phyloP scores from a whole-genome alignment of 2,888 invertebrate species.

The Aspidiotus rigidus region DNA sequence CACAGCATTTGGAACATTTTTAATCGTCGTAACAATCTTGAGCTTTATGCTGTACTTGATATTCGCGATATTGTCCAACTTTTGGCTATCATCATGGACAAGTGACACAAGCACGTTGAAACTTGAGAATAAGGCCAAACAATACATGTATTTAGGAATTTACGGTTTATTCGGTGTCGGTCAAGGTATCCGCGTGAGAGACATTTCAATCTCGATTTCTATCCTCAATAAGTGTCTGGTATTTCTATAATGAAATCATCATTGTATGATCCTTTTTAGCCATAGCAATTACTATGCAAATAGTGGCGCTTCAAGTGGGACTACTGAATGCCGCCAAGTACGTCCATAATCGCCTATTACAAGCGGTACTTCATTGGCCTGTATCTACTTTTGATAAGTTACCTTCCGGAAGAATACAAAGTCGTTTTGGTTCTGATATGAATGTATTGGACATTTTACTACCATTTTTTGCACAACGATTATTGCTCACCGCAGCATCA shows the following conservation, averaged over 20 bases:
- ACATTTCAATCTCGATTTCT: no score
- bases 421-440: constrained; percentile 51
- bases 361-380: constrained; percentile 49
- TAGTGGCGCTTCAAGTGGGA: constrained; percentile 18
- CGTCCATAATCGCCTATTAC: constrained; percentile 35
- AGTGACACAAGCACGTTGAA: constrained; percentile 51
- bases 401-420: constrained; percentile 46
- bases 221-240: no score
- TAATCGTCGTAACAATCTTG: constrained; percentile 61
- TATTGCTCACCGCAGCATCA: no score
- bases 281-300: constrained; percentile 33
- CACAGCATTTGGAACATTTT: constrained; percentile 67
- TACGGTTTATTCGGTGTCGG: constrained; percentile 79
- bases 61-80: constrained; percentile 76
- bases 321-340: constrained; percentile 34
- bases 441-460: constrained; percentile 55
- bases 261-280: not conserved
- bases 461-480: constrained; percentile 32
- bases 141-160: constrained; percentile 78
- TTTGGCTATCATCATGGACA: constrained; percentile 80
- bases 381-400: constrained; percentile 49
- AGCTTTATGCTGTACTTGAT: constrained; percentile 74
- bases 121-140: constrained; percentile 44
- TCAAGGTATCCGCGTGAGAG: constrained; percentile 52
- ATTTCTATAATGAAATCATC: no score